phyloP scores from a whole-genome alignment of 2,797 vertebrate species.

The Pipistrellus kuhlii region DNA sequence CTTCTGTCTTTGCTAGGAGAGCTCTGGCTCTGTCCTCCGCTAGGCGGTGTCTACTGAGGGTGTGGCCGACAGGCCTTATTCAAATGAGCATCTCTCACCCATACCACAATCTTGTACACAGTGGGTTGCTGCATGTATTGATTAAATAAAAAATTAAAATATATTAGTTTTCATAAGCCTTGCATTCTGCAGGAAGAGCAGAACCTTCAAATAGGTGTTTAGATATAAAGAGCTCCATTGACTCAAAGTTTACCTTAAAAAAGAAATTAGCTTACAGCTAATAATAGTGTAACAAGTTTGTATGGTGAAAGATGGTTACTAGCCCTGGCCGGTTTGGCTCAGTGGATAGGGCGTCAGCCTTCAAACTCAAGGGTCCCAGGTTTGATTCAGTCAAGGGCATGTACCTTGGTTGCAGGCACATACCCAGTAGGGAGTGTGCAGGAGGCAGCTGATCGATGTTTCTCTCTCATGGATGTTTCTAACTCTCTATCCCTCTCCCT shows the following conservation, averaged over 20 bases:
- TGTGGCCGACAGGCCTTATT: background rate
- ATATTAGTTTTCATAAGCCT: background rate
- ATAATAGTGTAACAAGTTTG: background rate
- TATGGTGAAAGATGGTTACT: background rate
- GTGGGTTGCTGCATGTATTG: background rate
- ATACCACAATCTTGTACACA: too few species aligned
- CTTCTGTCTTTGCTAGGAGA: background rate
- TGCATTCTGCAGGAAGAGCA: background rate
- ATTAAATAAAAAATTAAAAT: background rate
- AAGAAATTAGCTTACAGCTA: background rate
- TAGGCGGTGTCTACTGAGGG: background rate
- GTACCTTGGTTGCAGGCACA: too few species aligned
- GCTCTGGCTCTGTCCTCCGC: fast-evolving
- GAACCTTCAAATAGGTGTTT: background rate
- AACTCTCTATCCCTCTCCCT: too few species aligned
- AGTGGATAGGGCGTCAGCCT: too few species aligned
- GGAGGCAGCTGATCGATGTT: too few species aligned
- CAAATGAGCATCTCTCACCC: background rate
- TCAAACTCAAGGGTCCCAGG: too few species aligned
- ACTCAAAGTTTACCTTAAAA: background rate
- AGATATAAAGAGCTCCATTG: background rate
- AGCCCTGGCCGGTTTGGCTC: background rate
- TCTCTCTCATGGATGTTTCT: too few species aligned
- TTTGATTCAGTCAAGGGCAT: too few species aligned
- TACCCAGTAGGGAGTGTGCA: too few species aligned